phyloP scores from a whole-genome alignment of 2,888 invertebrate genomes.

The Drosophila merina region DNA sequence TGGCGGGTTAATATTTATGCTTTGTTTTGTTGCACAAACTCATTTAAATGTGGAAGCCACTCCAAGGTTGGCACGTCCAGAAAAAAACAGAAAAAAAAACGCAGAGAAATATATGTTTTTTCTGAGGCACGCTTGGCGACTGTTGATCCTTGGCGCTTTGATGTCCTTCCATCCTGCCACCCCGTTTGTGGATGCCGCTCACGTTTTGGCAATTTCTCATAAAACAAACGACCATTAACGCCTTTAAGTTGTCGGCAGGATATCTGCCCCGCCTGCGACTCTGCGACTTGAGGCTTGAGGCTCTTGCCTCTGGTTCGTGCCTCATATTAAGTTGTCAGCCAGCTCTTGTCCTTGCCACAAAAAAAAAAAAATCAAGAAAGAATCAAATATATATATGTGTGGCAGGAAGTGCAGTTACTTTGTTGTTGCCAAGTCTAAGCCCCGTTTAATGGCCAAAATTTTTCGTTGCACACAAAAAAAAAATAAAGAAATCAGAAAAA shows the following conservation, averaged over 20 bases:
- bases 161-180: conserved; percentile 54
- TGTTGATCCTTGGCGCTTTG: conserved; percentile 81
- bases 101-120: not conserved
- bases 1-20: conserved; percentile 26
- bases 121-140: conserved; percentile 68
- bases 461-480: not conserved
- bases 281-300: conserved; percentile 17
- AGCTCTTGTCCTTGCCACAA: not conserved
- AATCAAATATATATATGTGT: not conserved
- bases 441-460: conserved; percentile 67
- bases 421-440: conserved; percentile 58
- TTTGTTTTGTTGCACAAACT: conserved; percentile 18
- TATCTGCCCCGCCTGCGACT: conserved; percentile 26
- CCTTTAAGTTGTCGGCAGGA: conserved; percentile 78
- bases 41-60: conserved; percentile 41
- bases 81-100: not conserved
- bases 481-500: not conserved
- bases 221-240: conserved; percentile 84
- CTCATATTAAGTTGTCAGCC: conserved; percentile 76
- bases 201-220: conserved; percentile 84
- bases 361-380: not conserved
- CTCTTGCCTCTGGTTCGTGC: conserved; percentile 57
- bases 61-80: conserved; percentile 38
- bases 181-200: conserved; percentile 70
- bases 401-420: conserved; percentile 38